These are phyloP conservation scores for Cataglyphis altisquamis DNA, from an alignment of 2,888 invertebrate genomes.

Conservation along the genomic window DNA sequence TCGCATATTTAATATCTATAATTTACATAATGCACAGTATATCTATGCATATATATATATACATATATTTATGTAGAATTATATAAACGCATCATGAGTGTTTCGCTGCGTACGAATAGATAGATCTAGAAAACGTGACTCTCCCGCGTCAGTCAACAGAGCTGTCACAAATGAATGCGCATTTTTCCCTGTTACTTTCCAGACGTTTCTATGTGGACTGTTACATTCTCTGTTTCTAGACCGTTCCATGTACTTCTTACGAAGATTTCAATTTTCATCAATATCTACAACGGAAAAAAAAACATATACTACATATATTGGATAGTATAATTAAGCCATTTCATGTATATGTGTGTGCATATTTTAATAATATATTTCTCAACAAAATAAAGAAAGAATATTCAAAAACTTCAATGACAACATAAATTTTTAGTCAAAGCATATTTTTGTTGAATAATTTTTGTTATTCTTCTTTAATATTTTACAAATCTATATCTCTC, in stretches of 20 bases:
- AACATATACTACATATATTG: not conserved
- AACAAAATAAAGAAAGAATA: not conserved
- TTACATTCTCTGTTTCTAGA: not conserved
- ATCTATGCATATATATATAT: not conserved
- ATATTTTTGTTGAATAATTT: not conserved
- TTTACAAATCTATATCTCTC: not conserved
- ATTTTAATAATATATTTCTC: not conserved
- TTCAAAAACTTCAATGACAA: not conserved
- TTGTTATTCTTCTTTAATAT: not conserved
- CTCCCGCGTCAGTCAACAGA: not conserved
- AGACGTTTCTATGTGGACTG: constrained; percentile 17
- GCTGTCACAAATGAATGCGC: constrained; percentile 16
- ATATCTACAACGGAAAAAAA: not conserved
- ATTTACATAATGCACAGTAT: not conserved
- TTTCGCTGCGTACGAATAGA: not conserved
- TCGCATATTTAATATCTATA: not conserved
- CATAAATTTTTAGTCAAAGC: not conserved
- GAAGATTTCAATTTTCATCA: not conserved
- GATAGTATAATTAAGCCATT: not conserved
- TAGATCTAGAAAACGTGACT: constrained; percentile 15
- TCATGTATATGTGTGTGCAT: not conserved
- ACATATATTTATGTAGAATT: not conserved
- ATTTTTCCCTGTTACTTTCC: constrained; percentile 38
- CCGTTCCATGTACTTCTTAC: not conserved
- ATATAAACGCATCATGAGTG: not conserved